Conservation (phyloP, 2,888 invertebrate species). For the Meteorus cinctellus region DNA sequence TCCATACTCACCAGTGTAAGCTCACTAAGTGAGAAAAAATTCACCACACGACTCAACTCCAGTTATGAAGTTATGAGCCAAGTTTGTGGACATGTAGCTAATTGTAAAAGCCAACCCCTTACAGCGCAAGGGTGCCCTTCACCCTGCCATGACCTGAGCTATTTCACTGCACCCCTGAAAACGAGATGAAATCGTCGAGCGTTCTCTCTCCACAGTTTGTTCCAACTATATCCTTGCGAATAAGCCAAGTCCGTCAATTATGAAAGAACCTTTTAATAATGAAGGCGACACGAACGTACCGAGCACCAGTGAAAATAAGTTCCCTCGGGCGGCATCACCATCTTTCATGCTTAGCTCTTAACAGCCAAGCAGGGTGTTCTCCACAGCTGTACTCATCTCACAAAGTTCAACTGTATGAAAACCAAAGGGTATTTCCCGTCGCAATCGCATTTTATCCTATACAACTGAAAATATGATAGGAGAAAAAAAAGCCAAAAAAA, state of each 20-base stretch:
- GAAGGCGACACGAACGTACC: conserved; percentile 52
- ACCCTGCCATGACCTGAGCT: conserved; percentile 20
- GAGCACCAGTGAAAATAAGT: conserved; percentile 52
- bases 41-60: conserved; percentile 9
- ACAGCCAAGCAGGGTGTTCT: conserved; percentile 55
- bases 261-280: conserved; percentile 65
- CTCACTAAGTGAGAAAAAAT: conserved; percentile 32
- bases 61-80: conserved; percentile 45
- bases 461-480: not conserved
- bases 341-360: conserved; percentile 70
- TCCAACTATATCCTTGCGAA: conserved; percentile 33
- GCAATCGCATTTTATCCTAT: not conserved
- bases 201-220: conserved; percentile 11
- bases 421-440: not conserved
- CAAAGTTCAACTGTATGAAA: conserved; percentile 1
- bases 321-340: conserved; percentile 69
- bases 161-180: conserved; percentile 19
- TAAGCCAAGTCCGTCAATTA: conserved; percentile 68
- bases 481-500: not conserved
- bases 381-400: conserved; percentile 14
- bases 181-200: conserved; percentile 2
- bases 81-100: conserved; percentile 49
- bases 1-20: not conserved
- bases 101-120: conserved; percentile 52
- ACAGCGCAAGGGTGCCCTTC: not conserved